phyloP scores from a whole-genome alignment of 2,888 invertebrate species.

The Euzophera pinguis region DNA sequence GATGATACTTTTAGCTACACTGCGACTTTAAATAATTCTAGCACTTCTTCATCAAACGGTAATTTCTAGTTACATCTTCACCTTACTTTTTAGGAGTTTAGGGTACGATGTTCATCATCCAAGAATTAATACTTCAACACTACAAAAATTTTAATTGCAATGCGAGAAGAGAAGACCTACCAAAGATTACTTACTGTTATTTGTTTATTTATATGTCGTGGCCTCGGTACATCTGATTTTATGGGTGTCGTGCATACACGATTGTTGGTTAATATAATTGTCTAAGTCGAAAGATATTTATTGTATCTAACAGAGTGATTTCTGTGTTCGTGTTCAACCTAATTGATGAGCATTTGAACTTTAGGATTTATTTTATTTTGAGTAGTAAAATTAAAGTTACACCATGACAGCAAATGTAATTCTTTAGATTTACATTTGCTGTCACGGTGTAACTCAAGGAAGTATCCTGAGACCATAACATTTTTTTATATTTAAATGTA shows the following conservation, averaged over 20 bases:
- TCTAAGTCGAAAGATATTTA: slow-evolving; percentile 36
- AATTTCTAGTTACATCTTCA: too few relatives aligned
- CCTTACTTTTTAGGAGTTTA: too few relatives aligned
- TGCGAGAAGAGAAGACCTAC: background rate
- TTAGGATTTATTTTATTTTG: slow-evolving; percentile 11
- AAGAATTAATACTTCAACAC: too few relatives aligned
- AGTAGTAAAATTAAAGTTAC: background rate
- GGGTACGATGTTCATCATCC: too few relatives aligned
- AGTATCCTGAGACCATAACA: too few relatives aligned
- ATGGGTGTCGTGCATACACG: slow-evolving; percentile 50
- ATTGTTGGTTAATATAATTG: slow-evolving; percentile 45
- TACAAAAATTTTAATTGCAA: background rate
- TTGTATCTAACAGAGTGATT: slow-evolving; percentile 13
- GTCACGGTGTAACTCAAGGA: too few relatives aligned
- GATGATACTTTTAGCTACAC: too few relatives aligned
- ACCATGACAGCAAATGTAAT: too few relatives aligned
- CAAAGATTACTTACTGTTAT: background rate
- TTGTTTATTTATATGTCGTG: background rate
- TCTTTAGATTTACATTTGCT: too few relatives aligned
- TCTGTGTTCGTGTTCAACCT: slow-evolving; percentile 1
- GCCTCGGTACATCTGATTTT: slow-evolving; percentile 41
- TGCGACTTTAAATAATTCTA: too few relatives aligned
- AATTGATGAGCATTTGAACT: slow-evolving; percentile 1
- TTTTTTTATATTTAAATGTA: too few relatives aligned
- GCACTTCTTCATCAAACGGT: too few relatives aligned